These are phyloP conservation scores for Polydrusus cervinus DNA, from an alignment of 2,888 invertebrate genomes.

Conservation along the genomic window DNA sequence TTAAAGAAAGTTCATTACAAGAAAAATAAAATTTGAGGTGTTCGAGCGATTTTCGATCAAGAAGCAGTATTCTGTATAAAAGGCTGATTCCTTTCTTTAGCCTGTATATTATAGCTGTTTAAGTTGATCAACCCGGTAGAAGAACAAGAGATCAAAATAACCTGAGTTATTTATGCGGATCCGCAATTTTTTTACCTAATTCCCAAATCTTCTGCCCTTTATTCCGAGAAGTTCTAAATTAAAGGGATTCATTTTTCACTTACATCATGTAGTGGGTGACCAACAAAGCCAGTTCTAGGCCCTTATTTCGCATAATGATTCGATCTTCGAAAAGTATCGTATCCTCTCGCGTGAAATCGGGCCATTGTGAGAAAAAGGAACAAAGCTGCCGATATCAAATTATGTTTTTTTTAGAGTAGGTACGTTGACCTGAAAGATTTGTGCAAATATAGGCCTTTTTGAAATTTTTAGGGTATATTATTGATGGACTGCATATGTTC, in stretches of 20 bases:
- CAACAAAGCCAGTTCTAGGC: constrained; percentile 51
- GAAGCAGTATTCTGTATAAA: too few species aligned
- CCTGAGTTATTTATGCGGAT: constrained; percentile 10
- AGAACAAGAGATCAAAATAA: constrained; percentile 32
- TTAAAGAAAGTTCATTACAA: too few species aligned
- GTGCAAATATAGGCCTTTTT: constrained; percentile 55
- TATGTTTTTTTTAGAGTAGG: constrained; percentile 55
- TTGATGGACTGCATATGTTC: constrained; percentile 60
- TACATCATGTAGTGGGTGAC: constrained; percentile 60
- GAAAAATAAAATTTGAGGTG: too few species aligned
- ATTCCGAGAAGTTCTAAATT: constrained; percentile 56
- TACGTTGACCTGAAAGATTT: constrained; percentile 52
- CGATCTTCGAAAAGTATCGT: constrained; percentile 55
- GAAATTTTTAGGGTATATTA: constrained; percentile 49
- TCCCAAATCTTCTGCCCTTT: constrained; percentile 51
- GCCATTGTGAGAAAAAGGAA: constrained; percentile 62
- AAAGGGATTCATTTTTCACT: constrained; percentile 64
- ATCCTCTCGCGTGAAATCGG: constrained; percentile 63
- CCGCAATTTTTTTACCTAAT: constrained; percentile 40
- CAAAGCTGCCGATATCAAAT: constrained; percentile 64
- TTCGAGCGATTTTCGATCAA: too few species aligned
- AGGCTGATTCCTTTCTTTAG: too few species aligned
- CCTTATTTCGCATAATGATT: constrained; percentile 55
- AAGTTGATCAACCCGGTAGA: constrained; percentile 62
- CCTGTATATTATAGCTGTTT: too few species aligned